Evolutionary conservation across 1,140 invertebrate species (phyloP), one percentile per base, ranked within the genome.

Genomic region (Aradophagus sp.): DNA sequence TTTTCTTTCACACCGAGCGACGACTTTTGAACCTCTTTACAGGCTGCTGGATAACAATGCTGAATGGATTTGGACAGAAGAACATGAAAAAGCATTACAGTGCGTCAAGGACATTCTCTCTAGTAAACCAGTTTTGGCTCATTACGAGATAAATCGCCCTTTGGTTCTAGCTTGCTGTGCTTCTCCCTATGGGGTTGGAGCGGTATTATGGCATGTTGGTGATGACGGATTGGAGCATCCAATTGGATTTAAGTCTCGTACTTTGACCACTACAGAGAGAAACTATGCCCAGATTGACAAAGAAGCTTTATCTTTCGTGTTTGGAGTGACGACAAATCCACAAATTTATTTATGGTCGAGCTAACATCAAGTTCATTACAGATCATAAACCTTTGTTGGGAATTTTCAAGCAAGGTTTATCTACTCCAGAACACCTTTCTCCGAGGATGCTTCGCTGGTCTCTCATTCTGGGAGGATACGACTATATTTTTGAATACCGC

Each of bases 211-310:
- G 0, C 47, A 61, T 6, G 16, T 68, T 1, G 32, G 20, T 5
- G 42, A 48, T 0, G 45, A 61, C 0, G 36, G 45, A 5, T 1
- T 1, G 1, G 44, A 69, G 16, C 14, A 35, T 8, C 80, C 80
- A 5, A 75, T 87, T 3, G 80, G 81, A 8, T 87, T 76, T 63
- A 84, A 84, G 2, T 87, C 83, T 1, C 65, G 82, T 20, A 79
- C 81, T 2, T 59, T 87, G 4, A 80, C 80, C 1, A n/a, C 34
- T 0, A 73, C 78, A 17, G 84, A 88, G 73, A 15, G 58, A 1
- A 29, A 86, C 15, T 87, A 87, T 58, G 80, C 79, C 4, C 82
- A 87, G 53, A 82, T 87, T 8, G 84, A 88, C 38, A 82, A 83
- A 55, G 86, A 88, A 73, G 74, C 84, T 0, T 61, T 86, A 0